Base-by-base conservation (phyloP, 2,888 invertebrate genomes). In the Bellardia bayeri region DNA sequence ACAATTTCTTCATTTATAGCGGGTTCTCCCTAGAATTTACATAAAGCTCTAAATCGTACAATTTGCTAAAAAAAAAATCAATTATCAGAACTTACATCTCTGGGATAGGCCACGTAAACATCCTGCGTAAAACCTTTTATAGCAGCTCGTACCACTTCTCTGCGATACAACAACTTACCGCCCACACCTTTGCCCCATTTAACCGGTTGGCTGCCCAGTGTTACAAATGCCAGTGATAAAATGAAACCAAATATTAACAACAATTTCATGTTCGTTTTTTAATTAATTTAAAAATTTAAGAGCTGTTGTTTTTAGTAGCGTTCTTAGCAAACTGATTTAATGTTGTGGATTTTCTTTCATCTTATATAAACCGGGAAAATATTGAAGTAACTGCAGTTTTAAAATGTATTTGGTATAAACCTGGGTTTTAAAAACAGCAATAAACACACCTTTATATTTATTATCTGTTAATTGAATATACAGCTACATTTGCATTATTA, bases 1-100 rank as follows among this genome's bases (percentile, higher is more conserved):
- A 88, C 86, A 54, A 92, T 90, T 54, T 63, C 63, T 14, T 37
- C 63, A 63, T 40, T 40, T 0, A 14, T n/a, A 14, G 6, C 37
- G 3, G 0, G 0, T 37, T 63, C 63, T 14, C 40, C 63, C 63
- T 63, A 3, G 14, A 33, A 37, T 37, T 37, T 2, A n/a, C n/a
- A 61, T n/a, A 7, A 37, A 5, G 16, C 3, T n/a, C 7, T n/a
- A 37, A 37, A 16, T 14, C 6, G n/a, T 33, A 6, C 0, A 13
- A 13, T 37, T 63, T 37, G 2, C 3, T 58, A 2, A 33, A 1
- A 23, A 11, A 11, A 9, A 2, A 63, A 23, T 23, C 23, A 23
- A 23, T 1, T 1, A 3, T 6, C 2, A 7, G 6, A 37, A 63
- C 68, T 68, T 68, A 49, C 68, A 68, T 45, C 45, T 68, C 7